These are phyloP conservation scores for Acanthochromis polyacanthus DNA, from an alignment of 2,113 vertebrate genomes.

Conservation along the genomic window DNA sequence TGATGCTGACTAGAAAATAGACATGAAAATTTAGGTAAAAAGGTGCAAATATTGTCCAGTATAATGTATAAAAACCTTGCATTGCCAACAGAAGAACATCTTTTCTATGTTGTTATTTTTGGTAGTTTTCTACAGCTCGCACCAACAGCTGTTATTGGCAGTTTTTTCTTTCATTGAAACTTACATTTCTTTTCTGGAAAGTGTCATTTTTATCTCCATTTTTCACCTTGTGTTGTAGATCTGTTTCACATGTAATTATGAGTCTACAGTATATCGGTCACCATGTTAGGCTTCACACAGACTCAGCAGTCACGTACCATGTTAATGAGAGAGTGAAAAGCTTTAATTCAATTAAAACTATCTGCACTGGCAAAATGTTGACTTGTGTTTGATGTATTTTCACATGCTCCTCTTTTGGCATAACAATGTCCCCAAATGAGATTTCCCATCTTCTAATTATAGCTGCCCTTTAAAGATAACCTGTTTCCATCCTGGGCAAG, in stretches of 20 bases:
- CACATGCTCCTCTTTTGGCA: not conserved
- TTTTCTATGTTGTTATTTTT: no score
- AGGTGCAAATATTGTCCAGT: not conserved
- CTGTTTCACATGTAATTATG: not conserved
- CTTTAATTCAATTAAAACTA: not conserved
- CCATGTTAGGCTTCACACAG: not conserved
- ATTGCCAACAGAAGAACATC: no score
- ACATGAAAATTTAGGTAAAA: not conserved
- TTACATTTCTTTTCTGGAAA: no score
- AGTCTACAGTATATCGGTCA: not conserved
- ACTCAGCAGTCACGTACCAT: not conserved
- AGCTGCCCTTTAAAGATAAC: slow-evolving; percentile 3
- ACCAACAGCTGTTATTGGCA: no score
- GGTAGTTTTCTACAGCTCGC: no score
- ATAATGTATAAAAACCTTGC: no score
- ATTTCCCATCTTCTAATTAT: slow-evolving; percentile 28
- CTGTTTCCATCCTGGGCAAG: slow-evolving; percentile 3
- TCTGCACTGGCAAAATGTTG: not conserved
- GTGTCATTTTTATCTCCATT: no score
- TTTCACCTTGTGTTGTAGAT: not conserved
- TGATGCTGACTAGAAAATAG: not conserved
- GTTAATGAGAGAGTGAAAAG: slow-evolving; percentile 14
- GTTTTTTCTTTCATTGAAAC: no score
- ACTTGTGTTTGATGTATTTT: not conserved
- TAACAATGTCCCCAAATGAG: slow-evolving; percentile 3